phyloP scores from a whole-genome alignment of 1,140 invertebrate species.

The Anadara kagoshimensis region DNA sequence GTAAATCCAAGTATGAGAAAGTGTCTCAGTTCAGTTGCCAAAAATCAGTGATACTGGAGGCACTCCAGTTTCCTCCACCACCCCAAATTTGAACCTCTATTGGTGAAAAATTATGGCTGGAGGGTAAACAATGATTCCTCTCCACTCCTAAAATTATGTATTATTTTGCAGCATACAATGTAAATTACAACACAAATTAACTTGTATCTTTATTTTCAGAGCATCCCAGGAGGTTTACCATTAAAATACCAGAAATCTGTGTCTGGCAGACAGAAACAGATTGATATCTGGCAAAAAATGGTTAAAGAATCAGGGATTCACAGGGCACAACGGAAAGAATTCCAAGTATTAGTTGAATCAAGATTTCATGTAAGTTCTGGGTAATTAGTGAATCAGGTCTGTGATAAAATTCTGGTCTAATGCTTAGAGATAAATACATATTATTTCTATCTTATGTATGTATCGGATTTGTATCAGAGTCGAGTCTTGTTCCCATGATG shows the following conservation, averaged over 20 bases:
- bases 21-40: too few species aligned
- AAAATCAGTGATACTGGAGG: too few species aligned
- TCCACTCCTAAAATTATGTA: neutral
- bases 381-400: too few species aligned
- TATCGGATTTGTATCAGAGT: too few species aligned
- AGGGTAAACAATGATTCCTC: neutral
- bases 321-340: conserved; percentile 66
- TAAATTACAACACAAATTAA: neutral
- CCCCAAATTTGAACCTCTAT: too few species aligned
- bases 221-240: conserved; percentile 64
- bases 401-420: too few species aligned
- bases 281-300: conserved; percentile 69
- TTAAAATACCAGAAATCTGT: conserved; percentile 62
- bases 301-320: conserved; percentile 67
- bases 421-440: too few species aligned
- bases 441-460: too few species aligned
- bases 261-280: conserved; percentile 57
- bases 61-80: too few species aligned
- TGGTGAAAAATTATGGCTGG: neutral
- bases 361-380: conserved; percentile 64
- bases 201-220: conserved; percentile 21
- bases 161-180: neutral
- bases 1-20: too few species aligned
- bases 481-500: too few species aligned
- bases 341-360: conserved; percentile 67